Base-by-base conservation (phyloP, 2,888 invertebrate genomes). In the Caenorhabditis afra region DNA sequence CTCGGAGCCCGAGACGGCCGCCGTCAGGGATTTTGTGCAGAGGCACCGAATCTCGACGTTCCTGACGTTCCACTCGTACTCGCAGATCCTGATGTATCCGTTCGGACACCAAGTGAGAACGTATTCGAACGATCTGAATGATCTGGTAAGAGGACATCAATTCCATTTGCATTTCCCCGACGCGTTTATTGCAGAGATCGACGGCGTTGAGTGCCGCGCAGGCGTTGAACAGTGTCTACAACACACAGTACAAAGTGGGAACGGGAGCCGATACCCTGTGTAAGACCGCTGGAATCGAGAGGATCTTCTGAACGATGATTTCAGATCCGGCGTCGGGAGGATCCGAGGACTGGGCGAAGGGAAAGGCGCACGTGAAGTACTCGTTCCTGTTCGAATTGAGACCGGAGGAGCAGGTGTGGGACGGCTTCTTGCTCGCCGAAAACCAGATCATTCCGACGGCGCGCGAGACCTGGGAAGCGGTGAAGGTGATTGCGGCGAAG, bases 291-390 rank as follows among this genome's bases (percentile, higher is more conserved):
- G 11, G 29, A 11, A 3, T 29, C 12, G 22, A 8, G 37, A 37
- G 8, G 14, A 14, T 12, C 8, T 29, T 12, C 8, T 29, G 8
- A 22, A n/a, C 5, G 14, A 16, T 16, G 4, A 29, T 57, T 73
- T 35, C 45, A 87, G 87, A 87, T 45, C 86, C 87, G 10, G 88
- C 88, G 2, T 86, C 86, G 3, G 88, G 87, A 14, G 88, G 89
- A 3, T 84, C 86, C 4, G 88, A 89, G 62, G 90, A 90, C 49
- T 90, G 90, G 90, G 90, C 90, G 14, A 90, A 90, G 64, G 90
- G 87, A 52, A 83, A 86, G 53, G 87, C 85, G 37, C 87, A 87
- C 66, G 84, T 90, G 45, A 90, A 90, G 65, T 90, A 86, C 81
- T 86, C 88, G 23, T 90, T 85, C 76, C 77, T 90, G n/a, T 87